Base-by-base conservation (phyloP, 2,797 vertebrate genomes). In the Psittacula echo region DNA sequence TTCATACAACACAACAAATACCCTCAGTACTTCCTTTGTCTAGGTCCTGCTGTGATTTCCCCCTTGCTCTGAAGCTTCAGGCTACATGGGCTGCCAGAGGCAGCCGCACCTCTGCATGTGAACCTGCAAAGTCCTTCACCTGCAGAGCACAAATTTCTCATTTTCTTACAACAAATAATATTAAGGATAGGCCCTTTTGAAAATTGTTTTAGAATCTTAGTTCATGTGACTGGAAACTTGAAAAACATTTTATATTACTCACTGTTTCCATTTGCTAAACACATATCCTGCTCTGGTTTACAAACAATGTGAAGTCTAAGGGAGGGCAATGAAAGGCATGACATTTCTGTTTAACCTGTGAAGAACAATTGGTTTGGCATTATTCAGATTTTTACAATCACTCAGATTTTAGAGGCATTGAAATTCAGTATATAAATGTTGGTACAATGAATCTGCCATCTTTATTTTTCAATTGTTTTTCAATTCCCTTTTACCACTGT, bases 101-200 rank as follows among this genome's bases (percentile, higher is more conserved):
- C 0, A 0, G 2, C 44, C n/a, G 6, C 2, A 8, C 7, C 66
- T 27, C 20, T 64, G 37, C 2, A 2, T 14, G n/a, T 8, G 26
- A 30, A 22, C 1, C 0, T 16, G 19, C 30, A 21, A 45, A 45
- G 19, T 14, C 39, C 32, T 47, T 32, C 3, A 0, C 32, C 64
- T 39, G 32, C 76, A 79, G 24, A 85, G 14, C 47, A 24, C 50
- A 14, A 18, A 30, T 12, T 80, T 84, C 41, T 75, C 60, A 21
- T 72, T 87, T 81, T 61, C 54, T 87, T 47, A 75, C 26, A 76
- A 27, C 8, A 72, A 72, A 51, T 27, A 81, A 72, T 34, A 58
- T 41, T 58, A 79, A 70, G 14, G 37, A 50, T 9, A 65, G 32
- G 7, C 4, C 23, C 7, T 82, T 65, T 56, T 54, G 42, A 15